Conservation (phyloP, 2,888 invertebrate species). For the Melikaiella ostensackeni region DNA sequence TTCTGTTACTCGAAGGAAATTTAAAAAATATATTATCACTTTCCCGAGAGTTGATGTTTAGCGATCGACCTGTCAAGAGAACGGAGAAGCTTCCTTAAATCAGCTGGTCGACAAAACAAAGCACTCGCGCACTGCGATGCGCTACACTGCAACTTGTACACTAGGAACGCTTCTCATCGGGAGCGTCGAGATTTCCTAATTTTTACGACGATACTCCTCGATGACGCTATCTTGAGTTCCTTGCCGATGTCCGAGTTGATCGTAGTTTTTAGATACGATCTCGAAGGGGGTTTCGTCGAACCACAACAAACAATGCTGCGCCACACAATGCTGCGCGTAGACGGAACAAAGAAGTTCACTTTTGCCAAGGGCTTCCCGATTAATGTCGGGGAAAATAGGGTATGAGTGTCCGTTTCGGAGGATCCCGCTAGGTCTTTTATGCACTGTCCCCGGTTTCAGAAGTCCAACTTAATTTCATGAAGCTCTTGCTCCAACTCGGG, state of each 20-base stretch:
- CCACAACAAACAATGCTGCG: constrained; percentile 73
- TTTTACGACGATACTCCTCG: not conserved
- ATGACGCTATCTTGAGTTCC: not conserved
- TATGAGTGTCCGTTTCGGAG: not conserved
- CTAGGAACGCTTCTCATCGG: not conserved
- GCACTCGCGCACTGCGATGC: constrained; percentile 55
- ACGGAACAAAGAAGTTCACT: constrained; percentile 67
- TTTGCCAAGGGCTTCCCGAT: constrained; percentile 54
- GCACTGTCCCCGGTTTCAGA: not conserved
- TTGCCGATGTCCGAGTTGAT: not conserved
- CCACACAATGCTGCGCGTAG: constrained; percentile 69
- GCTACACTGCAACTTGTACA: not conserved
- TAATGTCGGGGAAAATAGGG: not conserved
- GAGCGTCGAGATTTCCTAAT: not conserved
- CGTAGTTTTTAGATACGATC: not conserved
- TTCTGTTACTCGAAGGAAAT: constrained; percentile 5
- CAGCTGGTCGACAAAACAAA: constrained; percentile 74
- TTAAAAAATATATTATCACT: constrained; percentile 5
- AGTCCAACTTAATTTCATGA: constrained; percentile 21
- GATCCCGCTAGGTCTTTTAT: not conserved
- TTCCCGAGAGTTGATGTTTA: constrained; percentile 38
- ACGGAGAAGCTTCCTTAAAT: constrained; percentile 56
- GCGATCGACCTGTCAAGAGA: constrained; percentile 49
- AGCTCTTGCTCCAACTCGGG: constrained; percentile 47
- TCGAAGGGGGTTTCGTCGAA: constrained; percentile 40